Evolutionary conservation across 53 echinoderm and acorn worm species (phyloP), one percentile per base, ranked within the genome.

Genomic region (Stichopus horrens): DNA sequence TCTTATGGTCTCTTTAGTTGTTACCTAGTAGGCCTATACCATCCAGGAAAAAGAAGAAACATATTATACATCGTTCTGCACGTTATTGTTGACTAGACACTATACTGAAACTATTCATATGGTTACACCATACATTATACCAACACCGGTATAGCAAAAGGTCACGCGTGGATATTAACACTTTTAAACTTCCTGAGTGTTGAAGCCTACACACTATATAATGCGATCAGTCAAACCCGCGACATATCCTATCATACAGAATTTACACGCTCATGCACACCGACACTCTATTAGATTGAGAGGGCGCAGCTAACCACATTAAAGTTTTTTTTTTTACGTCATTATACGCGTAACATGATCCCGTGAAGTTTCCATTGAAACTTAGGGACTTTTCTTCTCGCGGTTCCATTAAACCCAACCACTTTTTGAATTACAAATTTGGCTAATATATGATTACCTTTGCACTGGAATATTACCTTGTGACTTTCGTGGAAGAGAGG

Each of bases 271-370:
- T 8, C 63, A 63, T 53, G 20, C 16, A 53, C 55, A 55, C 55
- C 54, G 53, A 52, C 54, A 53, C 53, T 55, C 79, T 19, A 79
- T 79, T 77, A 23, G 52, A 53, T 77, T 77, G 77, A 52, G 52
- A 79, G 79, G 79, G 55, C 53, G 79, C 79, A 79, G 53, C 53
- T 79, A 79, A 79, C 79, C 53, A 79, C 19, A 79, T 79, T 79
- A 79, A 79, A 19, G 79, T 63, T 53, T 10, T 79, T 51, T 63
- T 53, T 10, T 79, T 51, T 79, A 79, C 79, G 79, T 79, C 79
- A 79, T 53, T 53, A n/a, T n/a, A 55, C 18, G 53, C 79, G 79
- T 55, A 79, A 79, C 52, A 16, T 79, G 79, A 79, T 79, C 79
- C 14, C 54, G 54, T 19, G 79, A 54, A 53, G 54, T 79, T 79